These are phyloP conservation scores for Drosophila eohydei DNA, from an alignment of 2,888 invertebrate genomes.

Conservation along the genomic window DNA sequence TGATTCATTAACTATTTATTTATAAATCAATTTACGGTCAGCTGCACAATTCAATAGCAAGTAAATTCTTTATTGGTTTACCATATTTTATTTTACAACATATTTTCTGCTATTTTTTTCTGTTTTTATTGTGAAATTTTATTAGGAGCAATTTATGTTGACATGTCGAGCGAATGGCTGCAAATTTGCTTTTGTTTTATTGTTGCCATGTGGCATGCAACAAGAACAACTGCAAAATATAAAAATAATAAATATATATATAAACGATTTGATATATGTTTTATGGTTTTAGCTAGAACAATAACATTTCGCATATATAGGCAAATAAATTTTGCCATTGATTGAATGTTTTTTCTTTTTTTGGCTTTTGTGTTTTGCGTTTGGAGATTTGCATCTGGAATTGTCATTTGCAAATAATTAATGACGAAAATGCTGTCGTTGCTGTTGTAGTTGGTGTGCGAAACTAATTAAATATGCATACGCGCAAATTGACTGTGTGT, in stretches of 20 bases:
- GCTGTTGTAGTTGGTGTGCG: conserved; percentile 29
- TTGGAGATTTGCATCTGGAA: conserved; percentile 36
- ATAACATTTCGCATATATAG: conserved; percentile 12
- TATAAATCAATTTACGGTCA: conserved; percentile 34
- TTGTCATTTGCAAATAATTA: conserved; percentile 47
- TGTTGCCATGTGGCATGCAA: conserved; percentile 22
- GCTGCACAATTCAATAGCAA: conserved; percentile 14
- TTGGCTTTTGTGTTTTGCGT: conserved; percentile 17
- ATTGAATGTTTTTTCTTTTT: conserved; percentile 40
- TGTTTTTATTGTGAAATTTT: conserved; percentile 43
- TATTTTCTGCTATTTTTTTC: not conserved
- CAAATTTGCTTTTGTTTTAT: conserved; percentile 55
- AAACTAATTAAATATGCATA: conserved; percentile 58
- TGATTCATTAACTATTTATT: conserved; percentile 42
- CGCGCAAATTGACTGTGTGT: conserved; percentile 27
- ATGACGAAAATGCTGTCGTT: conserved; percentile 27
- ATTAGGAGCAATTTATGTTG: conserved; percentile 56
- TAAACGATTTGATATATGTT: conserved; percentile 42
- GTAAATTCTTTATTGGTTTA: conserved; percentile 10
- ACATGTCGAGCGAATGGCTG: conserved; percentile 50
- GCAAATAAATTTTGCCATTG: conserved; percentile 49
- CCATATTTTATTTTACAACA: not conserved
- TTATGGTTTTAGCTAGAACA: conserved; percentile 16
- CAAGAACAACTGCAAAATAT: conserved; percentile 17
- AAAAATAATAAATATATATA: conserved; percentile 1